phyloP scores from a whole-genome alignment of 2,888 invertebrate genomes.

The Allolobophora icterica region DNA sequence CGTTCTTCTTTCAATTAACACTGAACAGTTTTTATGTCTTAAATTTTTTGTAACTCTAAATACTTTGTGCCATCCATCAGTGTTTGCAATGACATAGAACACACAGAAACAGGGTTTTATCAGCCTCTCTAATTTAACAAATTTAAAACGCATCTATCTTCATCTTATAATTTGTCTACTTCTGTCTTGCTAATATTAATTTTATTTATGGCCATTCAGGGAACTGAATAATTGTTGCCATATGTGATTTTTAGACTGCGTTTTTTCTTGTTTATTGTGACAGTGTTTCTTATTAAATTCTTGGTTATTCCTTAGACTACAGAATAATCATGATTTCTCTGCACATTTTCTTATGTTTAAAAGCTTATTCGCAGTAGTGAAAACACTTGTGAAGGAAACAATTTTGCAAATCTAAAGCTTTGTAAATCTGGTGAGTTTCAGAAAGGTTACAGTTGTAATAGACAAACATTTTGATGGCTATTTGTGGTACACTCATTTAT shows the following conservation, averaged over 20 bases:
- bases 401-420: not conserved
- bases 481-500: not conserved
- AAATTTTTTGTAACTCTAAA: not conserved
- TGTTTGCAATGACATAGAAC: no score
- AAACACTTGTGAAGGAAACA: not conserved
- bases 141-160: no score
- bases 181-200: no score
- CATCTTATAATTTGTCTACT: no score
- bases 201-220: not conserved
- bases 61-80: not conserved
- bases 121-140: no score
- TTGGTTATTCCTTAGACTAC: not conserved
- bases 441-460: not conserved
- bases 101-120: no score
- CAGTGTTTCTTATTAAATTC: not conserved
- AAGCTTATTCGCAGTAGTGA: not conserved
- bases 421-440: not conserved
- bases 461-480: not conserved
- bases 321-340: conserved; percentile 17
- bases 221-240: not conserved
- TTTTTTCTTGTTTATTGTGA: not conserved
- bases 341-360: not conserved
- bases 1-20: conserved; percentile 24
- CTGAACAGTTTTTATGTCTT: not conserved
- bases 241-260: no score